phyloP scores from a whole-genome alignment of 2,888 invertebrate species.

The Drosophila meridionalis region DNA sequence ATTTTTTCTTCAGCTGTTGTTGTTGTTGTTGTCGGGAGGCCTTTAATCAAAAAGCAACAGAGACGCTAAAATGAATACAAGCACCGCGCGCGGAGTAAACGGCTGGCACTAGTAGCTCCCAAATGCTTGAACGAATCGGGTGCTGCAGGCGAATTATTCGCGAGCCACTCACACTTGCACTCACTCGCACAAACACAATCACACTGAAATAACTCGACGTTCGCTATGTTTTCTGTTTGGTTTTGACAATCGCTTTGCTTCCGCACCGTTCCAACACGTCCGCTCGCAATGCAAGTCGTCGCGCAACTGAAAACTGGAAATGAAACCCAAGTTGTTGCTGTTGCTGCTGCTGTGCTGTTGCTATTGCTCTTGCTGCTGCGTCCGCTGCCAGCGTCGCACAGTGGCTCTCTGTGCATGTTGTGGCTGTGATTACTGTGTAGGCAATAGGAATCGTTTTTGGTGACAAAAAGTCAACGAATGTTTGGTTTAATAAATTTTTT shows the following conservation, averaged over 20 bases:
- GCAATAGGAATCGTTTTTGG: neutral
- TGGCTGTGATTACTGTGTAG: neutral
- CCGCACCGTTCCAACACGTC: conserved; percentile 54
- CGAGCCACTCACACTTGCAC: conserved; percentile 53
- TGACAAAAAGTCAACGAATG: neutral
- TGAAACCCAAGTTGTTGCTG: conserved; percentile 65
- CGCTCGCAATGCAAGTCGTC: conserved; percentile 80
- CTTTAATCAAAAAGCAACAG: conserved; percentile 65
- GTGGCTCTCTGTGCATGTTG: conserved; percentile 19
- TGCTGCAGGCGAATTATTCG: conserved; percentile 68
- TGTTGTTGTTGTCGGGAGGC: conserved; percentile 33
- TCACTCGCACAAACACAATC: conserved; percentile 18
- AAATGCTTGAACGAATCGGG: conserved; percentile 49
- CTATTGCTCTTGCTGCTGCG: conserved; percentile 29
- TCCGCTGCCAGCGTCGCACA: conserved; percentile 46
- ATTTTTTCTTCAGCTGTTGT: conserved; percentile 1
- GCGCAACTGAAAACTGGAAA: conserved; percentile 77
- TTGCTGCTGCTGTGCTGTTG: conserved; percentile 28
- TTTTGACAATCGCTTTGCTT: conserved; percentile 21
- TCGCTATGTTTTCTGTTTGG: conserved; percentile 36
- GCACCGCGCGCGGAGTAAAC: conserved; percentile 37
- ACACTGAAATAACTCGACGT: conserved; percentile 49
- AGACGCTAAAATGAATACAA: conserved; percentile 48
- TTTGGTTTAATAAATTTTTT: neutral
- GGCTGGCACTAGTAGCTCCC: conserved; percentile 32